Percentiles rank a stretch among this genome's conserved stretches.
Conservation (phyloP, 2,888 invertebrate genomes). For the Epinotia brunnichana region DNA sequence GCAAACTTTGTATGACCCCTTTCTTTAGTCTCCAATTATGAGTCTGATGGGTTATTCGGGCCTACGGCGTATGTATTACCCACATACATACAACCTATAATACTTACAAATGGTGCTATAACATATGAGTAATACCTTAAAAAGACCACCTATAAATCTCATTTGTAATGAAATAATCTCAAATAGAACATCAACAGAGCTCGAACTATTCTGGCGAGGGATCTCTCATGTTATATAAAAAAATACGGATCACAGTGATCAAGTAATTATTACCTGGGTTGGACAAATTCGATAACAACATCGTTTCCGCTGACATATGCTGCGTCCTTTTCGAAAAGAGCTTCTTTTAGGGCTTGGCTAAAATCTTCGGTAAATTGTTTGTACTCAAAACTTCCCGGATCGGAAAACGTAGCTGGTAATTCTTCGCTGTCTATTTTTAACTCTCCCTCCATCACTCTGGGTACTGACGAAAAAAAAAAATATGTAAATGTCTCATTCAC, state of each 20-base stretch:
- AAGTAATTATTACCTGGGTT: slow-evolving; percentile 81
- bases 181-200: too few species aligned
- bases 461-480: slow-evolving; percentile 79
- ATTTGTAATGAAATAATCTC: too few species aligned
- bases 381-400: slow-evolving; percentile 86
- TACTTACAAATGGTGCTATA: too few species aligned
- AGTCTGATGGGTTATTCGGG: too few species aligned
- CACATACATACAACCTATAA: too few species aligned
- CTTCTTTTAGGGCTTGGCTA: slow-evolving; percentile 84
- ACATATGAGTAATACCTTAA: too few species aligned
- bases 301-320: slow-evolving; percentile 81
- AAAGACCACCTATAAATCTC: too few species aligned
- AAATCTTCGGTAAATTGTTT: slow-evolving; percentile 84
- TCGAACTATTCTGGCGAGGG: not conserved
- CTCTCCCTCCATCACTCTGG: slow-evolving; percentile 87
- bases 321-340: slow-evolving; percentile 80
- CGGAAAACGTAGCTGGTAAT: slow-evolving; percentile 83
- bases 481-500: not conserved
- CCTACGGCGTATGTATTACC: too few species aligned
- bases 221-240: slow-evolving; percentile 7
- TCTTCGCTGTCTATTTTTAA: slow-evolving; percentile 87
- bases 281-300: slow-evolving; percentile 84
- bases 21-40: too few species aligned
- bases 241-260: not conserved
- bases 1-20: too few species aligned